Base-by-base conservation (phyloP, 2,888 invertebrate genomes). In the Ophion ventricosus region DNA sequence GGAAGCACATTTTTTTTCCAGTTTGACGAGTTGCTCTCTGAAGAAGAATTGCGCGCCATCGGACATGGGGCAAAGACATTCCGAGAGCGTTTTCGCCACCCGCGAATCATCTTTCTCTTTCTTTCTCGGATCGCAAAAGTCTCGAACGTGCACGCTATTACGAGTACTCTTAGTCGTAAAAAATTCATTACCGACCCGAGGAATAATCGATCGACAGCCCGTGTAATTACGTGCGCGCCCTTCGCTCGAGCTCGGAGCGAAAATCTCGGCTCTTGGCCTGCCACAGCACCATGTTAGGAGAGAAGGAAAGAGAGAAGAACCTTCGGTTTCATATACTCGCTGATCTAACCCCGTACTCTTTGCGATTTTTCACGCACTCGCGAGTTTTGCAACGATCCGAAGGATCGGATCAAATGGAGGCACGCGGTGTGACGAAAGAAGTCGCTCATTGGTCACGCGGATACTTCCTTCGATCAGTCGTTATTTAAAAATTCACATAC, bases 181-280 rank as follows among this genome's bases (percentile, higher is more conserved):
- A 93, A 92, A 92, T 92, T 92, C 91, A 93, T 92, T 91, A 91
- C 88, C 88, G 85, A 85, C 84, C 88, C 90, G 89, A 87, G 88
- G 88, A 91, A 92, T 80, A 80, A 80, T 92, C 92, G 92, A 93
- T 93, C 92, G 90, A 82, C 87, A 87, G 86, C 85, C 89, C 91
- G 91, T 91, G 91, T 92, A 92, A 92, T 93, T 92, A 88, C 90
- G 87, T 89, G 90, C 84, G 90, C 84, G 87, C 89, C 88, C 88
- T 90, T 88, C 84, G 81, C 81, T n/a, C 74, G 76, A 81, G 85
- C 84, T 40, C 64, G 72, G 67, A 72, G 63, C 73, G 82, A 63
- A 70, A 69, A 66, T 74, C 59, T 69, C 69, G 35, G 63, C 74
- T 67, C 61, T 61, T 63, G 69, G 29, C 70, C 69, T 76, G 75